Evolutionary conservation across 2,888 invertebrate genomes (phyloP).

Genomic region (Antheraea assamensis): DNA sequence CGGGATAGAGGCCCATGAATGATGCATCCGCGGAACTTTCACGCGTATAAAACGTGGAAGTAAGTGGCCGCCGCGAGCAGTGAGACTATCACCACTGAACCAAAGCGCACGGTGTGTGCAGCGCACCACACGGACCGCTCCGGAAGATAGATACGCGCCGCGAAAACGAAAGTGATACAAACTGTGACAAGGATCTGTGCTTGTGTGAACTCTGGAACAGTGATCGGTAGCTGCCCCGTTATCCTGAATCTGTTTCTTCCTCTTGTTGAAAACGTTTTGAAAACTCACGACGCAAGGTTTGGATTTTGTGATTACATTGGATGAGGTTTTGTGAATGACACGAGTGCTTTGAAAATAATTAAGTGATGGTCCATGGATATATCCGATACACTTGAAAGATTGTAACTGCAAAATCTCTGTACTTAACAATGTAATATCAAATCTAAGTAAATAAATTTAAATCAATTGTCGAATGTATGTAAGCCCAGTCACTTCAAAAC

Average conservation of each 20-base stretch:
- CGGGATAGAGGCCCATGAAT: constrained; percentile 66
- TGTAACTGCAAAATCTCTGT: not conserved
- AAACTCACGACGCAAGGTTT: constrained; percentile 69
- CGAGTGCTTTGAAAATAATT: constrained; percentile 7
- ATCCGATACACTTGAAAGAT: not conserved
- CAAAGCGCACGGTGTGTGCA: constrained; percentile 21
- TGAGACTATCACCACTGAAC: constrained; percentile 55
- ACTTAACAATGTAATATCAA: not conserved
- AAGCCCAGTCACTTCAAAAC: too few species aligned
- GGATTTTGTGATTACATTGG: constrained; percentile 37
- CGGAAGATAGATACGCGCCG: constrained; percentile 43
- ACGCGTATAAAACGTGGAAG: constrained; percentile 74
- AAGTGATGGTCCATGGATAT: not conserved
- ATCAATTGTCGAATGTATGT: too few species aligned
- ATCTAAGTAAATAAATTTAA: too few species aligned
- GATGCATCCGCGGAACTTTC: constrained; percentile 71
- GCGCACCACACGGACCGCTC: constrained; percentile 37
- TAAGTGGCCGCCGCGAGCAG: constrained; percentile 72
- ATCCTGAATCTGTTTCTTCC: constrained; percentile 74
- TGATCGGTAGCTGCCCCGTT: constrained; percentile 75
- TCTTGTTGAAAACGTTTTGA: constrained; percentile 46
- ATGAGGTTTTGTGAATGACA: not conserved
- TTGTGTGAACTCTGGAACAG: constrained; percentile 76
- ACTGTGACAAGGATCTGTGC: constrained; percentile 66
- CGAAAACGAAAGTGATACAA: constrained; percentile 76